Evolutionary conservation across 2,113 vertebrate species (phyloP).

Genomic region (Calonectris borealis): DNA sequence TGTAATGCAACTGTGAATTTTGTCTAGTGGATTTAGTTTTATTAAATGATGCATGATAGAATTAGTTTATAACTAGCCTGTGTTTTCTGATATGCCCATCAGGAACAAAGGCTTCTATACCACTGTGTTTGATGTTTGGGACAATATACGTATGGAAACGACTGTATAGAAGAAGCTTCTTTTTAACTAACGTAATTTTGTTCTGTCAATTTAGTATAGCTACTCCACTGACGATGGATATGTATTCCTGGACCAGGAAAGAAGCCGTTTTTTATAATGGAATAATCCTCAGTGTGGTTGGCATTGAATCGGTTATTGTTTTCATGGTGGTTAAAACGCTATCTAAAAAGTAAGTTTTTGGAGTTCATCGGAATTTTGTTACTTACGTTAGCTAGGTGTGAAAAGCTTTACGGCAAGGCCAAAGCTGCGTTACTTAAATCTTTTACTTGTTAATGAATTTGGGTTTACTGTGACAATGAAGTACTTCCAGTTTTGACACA

Average conservation of each 20-base stretch:
- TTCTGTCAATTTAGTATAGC: slow-evolving; percentile 79
- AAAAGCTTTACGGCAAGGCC: not conserved
- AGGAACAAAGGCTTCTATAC: not conserved
- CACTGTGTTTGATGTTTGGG: not conserved
- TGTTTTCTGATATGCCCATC: not conserved
- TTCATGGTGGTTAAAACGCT: slow-evolving; percentile 86
- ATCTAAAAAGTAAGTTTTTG: slow-evolving; percentile 80
- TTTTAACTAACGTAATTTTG: not conserved
- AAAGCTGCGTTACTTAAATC: not conserved
- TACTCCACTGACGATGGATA: slow-evolving; percentile 95
- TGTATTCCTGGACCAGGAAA: slow-evolving; percentile 93
- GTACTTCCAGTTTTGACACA: not conserved
- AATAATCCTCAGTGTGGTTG: slow-evolving; percentile 87
- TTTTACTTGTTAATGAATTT: not conserved
- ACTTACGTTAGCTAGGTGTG: not conserved
- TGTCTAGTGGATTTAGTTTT: not conserved
- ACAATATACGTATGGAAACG: not conserved
- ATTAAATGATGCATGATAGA: not conserved
- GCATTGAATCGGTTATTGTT: slow-evolving; percentile 86
- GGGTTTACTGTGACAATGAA: not conserved
- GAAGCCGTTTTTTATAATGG: slow-evolving; percentile 93
- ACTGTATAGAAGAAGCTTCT: not conserved
- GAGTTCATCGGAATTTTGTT: not conserved
- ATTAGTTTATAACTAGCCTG: not conserved
- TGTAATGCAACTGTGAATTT: not conserved